Evolutionary conservation across 2,888 invertebrate species (phyloP).

Genomic region (Pediacus dermestoides): DNA sequence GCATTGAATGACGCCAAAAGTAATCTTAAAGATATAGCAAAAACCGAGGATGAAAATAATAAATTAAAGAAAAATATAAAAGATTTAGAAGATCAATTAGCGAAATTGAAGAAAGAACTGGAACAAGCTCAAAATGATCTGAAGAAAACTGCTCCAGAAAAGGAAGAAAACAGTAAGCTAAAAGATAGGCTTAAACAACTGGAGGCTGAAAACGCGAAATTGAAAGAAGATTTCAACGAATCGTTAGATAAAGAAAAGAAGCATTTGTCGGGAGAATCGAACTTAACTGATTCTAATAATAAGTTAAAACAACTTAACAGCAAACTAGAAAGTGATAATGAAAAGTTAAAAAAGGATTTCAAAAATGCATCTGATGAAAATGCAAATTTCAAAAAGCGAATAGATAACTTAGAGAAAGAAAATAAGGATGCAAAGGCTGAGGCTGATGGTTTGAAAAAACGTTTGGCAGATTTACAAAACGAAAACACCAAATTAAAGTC

Average conservation of each 20-base stretch:
- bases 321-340: conserved; percentile 20
- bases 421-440: conserved; percentile 20
- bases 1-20: conserved; percentile 19
- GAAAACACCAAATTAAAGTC: conserved; percentile 24
- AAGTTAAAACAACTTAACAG: conserved; percentile 23
- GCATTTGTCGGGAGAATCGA: conserved; percentile 5
- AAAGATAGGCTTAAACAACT: conserved; percentile 23
- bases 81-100: conserved; percentile 24
- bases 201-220: conserved; percentile 24
- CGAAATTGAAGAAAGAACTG: conserved; percentile 25
- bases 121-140: conserved; percentile 19
- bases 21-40: conserved; percentile 20
- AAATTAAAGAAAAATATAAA: conserved; percentile 26
- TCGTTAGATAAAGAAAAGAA: conserved; percentile 18
- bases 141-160: conserved; percentile 20
- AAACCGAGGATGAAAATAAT: conserved; percentile 24
- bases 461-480: conserved; percentile 20
- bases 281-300: conserved; percentile 17
- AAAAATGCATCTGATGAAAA: conserved; percentile 21
- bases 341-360: conserved; percentile 22
- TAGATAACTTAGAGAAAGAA: conserved; percentile 29
- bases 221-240: conserved; percentile 26
- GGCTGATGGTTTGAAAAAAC: conserved; percentile 20
- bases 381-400: conserved; percentile 28
- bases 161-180: conserved; percentile 24